These are phyloP conservation scores for Enteromius paludinosus DNA, from an alignment of 2,797 vertebrate genomes.

Conservation along the genomic window DNA sequence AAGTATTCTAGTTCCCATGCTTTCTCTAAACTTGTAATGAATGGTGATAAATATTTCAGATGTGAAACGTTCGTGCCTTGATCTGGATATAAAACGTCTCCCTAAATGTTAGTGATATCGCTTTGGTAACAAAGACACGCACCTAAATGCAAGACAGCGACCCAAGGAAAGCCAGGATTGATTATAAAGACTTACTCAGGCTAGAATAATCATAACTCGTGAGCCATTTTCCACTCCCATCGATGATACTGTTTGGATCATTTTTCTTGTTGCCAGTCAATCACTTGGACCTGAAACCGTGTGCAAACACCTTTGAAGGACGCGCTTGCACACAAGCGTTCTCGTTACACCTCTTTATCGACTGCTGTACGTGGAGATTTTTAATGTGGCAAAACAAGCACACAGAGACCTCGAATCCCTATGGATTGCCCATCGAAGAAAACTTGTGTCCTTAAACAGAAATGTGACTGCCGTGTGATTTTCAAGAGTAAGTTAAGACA, in stretches of 20 bases:
- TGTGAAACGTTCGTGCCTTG: slow-evolving; percentile 27
- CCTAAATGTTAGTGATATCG: not conserved
- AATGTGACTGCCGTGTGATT: not conserved
- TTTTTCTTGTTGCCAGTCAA: slow-evolving; percentile 55
- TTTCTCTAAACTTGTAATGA: slow-evolving; percentile 5
- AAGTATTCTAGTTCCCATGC: not conserved
- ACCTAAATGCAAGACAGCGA: not conserved
- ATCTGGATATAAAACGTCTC: not conserved
- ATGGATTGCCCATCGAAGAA: slow-evolving; percentile 15
- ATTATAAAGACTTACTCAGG: slow-evolving; percentile 17
- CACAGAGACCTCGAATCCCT: slow-evolving; percentile 6
- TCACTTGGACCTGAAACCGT: slow-evolving; percentile 63
- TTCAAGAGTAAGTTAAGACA: slow-evolving; percentile 27
- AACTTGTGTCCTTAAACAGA: not conserved
- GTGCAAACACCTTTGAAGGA: slow-evolving; percentile 60
- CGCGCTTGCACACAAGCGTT: not conserved
- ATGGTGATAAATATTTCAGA: not conserved
- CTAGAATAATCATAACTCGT: slow-evolving; percentile 21
- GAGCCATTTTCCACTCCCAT: slow-evolving; percentile 47
- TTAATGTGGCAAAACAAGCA: slow-evolving; percentile 32
- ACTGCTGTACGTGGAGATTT: slow-evolving; percentile 24
- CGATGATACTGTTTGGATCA: slow-evolving; percentile 36
- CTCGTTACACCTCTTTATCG: not conserved
- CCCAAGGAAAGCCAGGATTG: slow-evolving; percentile 9
- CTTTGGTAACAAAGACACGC: not conserved